Evolutionary conservation across 2,113 vertebrate species (phyloP), one percentile per base, ranked within the genome.

Genomic region (Plecturocebus donacophilus): DNA sequence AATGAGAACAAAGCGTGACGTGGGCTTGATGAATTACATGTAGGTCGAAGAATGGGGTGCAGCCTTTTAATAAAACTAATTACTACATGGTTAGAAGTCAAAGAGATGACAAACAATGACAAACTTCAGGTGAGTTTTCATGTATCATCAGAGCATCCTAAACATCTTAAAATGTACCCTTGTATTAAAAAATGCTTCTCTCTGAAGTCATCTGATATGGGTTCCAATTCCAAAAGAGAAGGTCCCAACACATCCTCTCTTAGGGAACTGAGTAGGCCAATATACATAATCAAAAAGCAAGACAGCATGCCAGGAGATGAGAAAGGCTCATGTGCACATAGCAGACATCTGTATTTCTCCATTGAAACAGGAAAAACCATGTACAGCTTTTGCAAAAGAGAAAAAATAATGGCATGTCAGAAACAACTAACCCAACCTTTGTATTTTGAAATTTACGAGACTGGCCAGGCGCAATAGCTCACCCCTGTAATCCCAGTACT

Each of bases 401-500:
- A 66, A 42, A 91, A 42, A 91, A 92, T 21, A 93, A 52, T 32
- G 6, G 0, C 77, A 6, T 47, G 35, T 61, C 17, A 87, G 40
- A 87, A 90, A 54, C 20, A 42, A 64, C 52, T 71, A 38, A 68
- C 27, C 10, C 6, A 27, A 13, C 1, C 27, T 94, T 90, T 70
- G 42, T 75, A 61, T 92, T 96, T 70, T 92, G 81, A 90, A 95
- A 85, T 64, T 64, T 32, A 42, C 45, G 11, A 12, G 82, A 90
- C 12, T 94, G 52, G 52, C 16, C 16, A 6, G 52, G 52, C 16
- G 5, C 52, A 1, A 5, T 52, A 16, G 52, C 52, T 52, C 5
- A 52, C 16, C 1, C 52, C 52, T 52, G 52, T 52, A 52, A 52
- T 52, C 52, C 52, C 52, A 52, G 49, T 5, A 52, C 16, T 52